A percentile compares a stretch with the other conserved stretches of the same genome.
Conservation (phyloP, 2,113 vertebrate species). For the Tapirus terrestris region DNA sequence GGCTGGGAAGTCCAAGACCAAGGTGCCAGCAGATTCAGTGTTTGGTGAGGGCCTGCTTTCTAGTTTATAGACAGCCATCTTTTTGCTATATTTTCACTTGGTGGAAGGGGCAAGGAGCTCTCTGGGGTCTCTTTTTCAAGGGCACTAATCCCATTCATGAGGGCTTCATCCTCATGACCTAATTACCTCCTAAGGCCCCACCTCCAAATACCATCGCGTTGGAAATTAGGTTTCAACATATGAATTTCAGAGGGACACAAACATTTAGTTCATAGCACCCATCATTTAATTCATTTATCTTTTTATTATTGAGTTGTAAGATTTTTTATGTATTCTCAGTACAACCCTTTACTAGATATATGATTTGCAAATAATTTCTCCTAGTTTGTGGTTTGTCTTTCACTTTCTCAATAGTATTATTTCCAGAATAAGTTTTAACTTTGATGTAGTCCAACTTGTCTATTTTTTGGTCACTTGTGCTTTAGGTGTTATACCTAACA, state of each 20-base stretch:
- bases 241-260: neutral
- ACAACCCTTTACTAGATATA: neutral
- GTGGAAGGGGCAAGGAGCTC: neutral
- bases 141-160: neutral
- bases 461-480: neutral
- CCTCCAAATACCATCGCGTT: neutral
- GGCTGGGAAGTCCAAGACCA: neutral
- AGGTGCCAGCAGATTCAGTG: neutral
- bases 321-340: neutral
- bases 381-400: neutral
- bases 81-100: neutral
- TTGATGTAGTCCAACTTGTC: neutral
- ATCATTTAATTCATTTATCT: neutral
- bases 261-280: neutral
- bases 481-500: neutral
- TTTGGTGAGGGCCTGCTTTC: neutral
- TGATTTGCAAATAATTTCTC: neutral
- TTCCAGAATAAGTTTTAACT: neutral
- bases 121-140: neutral
- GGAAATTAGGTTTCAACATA: neutral
- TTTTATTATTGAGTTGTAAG: neutral
- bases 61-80: neutral
- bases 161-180: neutral
- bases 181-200: neutral
- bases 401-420: neutral